Evolutionary conservation across 2,113 vertebrate species (phyloP).

Genomic region (Mesoclemmys tuberculata): DNA sequence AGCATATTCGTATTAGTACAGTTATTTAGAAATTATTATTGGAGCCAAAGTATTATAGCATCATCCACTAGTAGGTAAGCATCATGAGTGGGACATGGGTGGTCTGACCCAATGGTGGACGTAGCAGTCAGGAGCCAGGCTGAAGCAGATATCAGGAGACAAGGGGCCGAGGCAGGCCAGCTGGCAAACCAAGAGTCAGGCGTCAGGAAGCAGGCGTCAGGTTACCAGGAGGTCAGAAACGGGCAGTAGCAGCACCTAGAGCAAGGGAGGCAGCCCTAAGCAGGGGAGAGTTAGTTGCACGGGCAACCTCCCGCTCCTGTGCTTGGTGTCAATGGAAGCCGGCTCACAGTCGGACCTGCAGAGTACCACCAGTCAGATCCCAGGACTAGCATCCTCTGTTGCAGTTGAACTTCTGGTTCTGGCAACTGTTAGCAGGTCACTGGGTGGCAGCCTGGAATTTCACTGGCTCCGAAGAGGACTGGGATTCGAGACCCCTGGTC

Average conservation of each 20-base stretch:
- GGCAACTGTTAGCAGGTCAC: not conserved
- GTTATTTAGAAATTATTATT: accelerated
- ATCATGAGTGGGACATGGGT: not conserved
- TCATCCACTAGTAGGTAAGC: not conserved
- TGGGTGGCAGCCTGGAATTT: not conserved
- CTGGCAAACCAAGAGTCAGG: not conserved
- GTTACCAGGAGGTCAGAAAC: not conserved
- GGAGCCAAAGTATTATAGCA: accelerated
- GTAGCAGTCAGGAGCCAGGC: not conserved
- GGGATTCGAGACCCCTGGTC: not conserved
- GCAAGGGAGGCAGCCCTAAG: not conserved
- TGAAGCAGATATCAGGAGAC: not conserved
- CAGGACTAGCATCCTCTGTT: not conserved
- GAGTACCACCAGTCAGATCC: not conserved
- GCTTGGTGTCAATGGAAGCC: not conserved
- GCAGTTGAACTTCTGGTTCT: not conserved
- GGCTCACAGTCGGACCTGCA: not conserved
- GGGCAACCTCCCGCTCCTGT: not conserved
- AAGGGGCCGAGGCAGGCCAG: not conserved
- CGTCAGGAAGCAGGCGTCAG: not conserved
- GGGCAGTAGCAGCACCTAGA: not conserved
- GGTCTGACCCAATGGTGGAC: not conserved
- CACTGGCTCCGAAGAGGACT: not conserved
- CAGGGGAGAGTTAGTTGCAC: not conserved
- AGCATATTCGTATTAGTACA: not conserved